Evolutionary conservation across 2,888 invertebrate species (phyloP), one percentile per base, ranked within the genome.

Genomic region (Hofmannophila pseudospretella): DNA sequence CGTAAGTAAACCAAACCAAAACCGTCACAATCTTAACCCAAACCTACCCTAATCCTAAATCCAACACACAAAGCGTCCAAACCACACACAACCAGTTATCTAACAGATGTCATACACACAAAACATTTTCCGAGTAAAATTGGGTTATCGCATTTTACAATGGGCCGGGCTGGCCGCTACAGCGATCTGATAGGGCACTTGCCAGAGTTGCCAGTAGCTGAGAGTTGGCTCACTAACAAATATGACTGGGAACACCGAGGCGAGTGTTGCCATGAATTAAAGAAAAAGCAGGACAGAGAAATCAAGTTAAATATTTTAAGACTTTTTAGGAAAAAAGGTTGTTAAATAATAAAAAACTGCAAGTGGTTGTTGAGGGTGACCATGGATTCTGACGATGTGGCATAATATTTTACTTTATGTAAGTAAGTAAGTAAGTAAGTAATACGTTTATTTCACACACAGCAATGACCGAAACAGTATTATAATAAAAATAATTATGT

Each of bases 181-280:
- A 39, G 42, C 40, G 59, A 81, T 80, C 81, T 59, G 82, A 82
- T 82, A 81, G 71, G 72, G 61, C 49, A 46, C 51, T 62, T 75
- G 81, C 81, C 81, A 80, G n/a, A n/a, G 77, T 54, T 56, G 60
- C 59, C 80, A 79, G 77, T 54, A 57, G 60, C 59, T 56, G 48
- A 41, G 58, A 67, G 67, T 77, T 78, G 78, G 72, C 79, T 57
- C 57, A 42, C 43, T 44, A 49, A 52, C 58, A 53, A 60, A 58
- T 60, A 59, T 56, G 50, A 59, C 44, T 45, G 41, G 45, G 42
- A 49, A 44, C 36, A 31, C 38, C 45, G 41, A 38, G 39, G 44
- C 39, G 39, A 45, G 42, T 44, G 47, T 47, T 43, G 39, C 42
- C 42, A 16, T 16, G 16, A 16, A 16, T 16, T 4, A 16, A 3